Conservation (phyloP, 2,797 vertebrate genomes). For the Acanthiza pusilla region DNA sequence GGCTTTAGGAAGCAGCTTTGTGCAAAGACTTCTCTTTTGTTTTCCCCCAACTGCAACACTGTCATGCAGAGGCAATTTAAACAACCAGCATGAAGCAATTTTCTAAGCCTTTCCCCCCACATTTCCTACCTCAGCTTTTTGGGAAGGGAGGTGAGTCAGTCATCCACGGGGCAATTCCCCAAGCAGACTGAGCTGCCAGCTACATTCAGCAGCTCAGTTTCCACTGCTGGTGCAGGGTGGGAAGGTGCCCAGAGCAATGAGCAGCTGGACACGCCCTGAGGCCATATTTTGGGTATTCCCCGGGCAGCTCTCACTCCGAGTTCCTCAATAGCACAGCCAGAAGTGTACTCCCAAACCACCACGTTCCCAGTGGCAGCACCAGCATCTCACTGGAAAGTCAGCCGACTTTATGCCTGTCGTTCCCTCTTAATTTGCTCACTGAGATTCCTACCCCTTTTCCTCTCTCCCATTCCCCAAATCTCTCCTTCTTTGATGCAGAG, state of each 20-base stretch:
- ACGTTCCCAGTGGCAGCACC: background rate
- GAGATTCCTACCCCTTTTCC: background rate
- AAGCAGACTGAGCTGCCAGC: background rate
- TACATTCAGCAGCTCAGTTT: background rate
- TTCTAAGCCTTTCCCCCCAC: background rate
- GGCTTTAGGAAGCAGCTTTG: constrained; percentile 8
- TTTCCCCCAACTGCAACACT: background rate
- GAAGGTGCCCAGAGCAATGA: background rate
- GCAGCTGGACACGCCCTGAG: background rate
- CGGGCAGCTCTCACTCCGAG: background rate
- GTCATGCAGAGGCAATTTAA: constrained; percentile 7
- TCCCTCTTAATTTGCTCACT: background rate
- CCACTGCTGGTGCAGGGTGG: background rate
- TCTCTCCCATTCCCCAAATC: background rate
- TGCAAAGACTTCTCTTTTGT: background rate
- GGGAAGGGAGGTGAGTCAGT: background rate
- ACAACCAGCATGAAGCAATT: constrained; percentile 16
- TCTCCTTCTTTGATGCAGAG: background rate
- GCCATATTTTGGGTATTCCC: background rate
- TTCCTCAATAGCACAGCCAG: background rate
- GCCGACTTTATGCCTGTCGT: background rate
- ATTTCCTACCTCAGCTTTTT: background rate
- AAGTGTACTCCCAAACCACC: background rate
- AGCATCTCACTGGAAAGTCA: background rate
- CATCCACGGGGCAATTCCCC: background rate